Evolutionary conservation across 30 jellyfish, hydroid and myxozoan genomes (phyloP), one percentile per base, ranked within the genome.

Genomic region (Aurelia sp.): DNA sequence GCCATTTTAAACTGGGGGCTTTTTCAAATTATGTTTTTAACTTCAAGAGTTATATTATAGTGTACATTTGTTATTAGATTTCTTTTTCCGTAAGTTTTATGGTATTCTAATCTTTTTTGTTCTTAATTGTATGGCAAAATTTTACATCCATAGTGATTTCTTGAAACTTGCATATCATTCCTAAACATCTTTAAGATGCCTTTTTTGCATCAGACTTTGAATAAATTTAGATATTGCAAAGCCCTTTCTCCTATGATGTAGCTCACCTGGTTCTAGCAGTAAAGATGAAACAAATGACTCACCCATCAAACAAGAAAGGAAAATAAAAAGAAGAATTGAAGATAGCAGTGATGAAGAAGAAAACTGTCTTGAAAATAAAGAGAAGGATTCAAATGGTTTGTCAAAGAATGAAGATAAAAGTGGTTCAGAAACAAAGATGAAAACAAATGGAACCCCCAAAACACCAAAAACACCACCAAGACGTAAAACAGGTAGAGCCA

Each of bases 311-410:
- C 67, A 53, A 76, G 66, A 69, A 66, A 66, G 78, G 67, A 86
- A 86, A 67, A 1, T 55, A 20, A 89, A 89, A 75, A 80, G 97
- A 74, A 63, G 85, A 35, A 80, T 89, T n/a, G 93, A 80, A 52
- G 97, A 89, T 21, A 89, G 93, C 55, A 89, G 97, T 53, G 97
- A 89, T 64, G 97, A 89, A 67, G 97, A 89, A 38, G 84, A 50
- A 22, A 10, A 73, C 7, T 44, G 55, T 44, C 8, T 5, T 44
- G 55, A 8, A 44, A 48, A 59, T 24, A 59, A 12, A 8, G 35
- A 50, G 16, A 63, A 4, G 10, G 35, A 67, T 31, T 12, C 21
- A 20, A 24, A 11, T 7, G 22, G 67, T 27, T 16, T 21, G 13
- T 50, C 30, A 12, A 75, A 73, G 17, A 57, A 27, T 15, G 73